phyloP scores from a whole-genome alignment of 1,140 invertebrate species.

The Rhopalosiphum padi region DNA sequence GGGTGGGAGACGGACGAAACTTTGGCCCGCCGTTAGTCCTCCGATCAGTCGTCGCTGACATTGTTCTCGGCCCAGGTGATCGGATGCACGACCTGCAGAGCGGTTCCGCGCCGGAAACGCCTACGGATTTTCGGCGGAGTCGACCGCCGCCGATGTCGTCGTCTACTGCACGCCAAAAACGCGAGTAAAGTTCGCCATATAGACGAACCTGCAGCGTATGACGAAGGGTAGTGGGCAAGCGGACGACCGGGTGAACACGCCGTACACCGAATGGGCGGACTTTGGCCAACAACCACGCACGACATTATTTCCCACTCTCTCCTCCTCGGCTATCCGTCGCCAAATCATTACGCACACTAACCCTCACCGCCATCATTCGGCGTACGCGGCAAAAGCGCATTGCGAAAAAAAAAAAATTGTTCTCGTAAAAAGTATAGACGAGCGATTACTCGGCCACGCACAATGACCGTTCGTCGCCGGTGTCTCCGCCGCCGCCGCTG shows the following conservation, averaged over 20 bases:
- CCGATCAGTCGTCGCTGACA: not conserved
- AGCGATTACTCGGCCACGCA: not conserved
- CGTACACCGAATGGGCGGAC: slow-evolving; percentile 44
- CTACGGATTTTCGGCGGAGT: not conserved
- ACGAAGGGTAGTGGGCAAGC: not conserved
- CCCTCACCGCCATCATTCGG: not conserved
- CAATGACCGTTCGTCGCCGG: not conserved
- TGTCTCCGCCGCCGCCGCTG: not conserved
- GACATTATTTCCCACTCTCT: not conserved
- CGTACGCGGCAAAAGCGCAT: not conserved
- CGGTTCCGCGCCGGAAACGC: not conserved
- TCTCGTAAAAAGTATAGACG: not conserved
- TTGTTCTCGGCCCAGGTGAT: not conserved
- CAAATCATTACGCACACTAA: not conserved
- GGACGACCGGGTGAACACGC: not conserved
- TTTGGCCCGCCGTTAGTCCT: not conserved
- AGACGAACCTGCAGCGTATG: not conserved
- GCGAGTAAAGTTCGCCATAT: not conserved
- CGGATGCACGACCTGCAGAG: not conserved
- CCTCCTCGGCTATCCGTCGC: not conserved
- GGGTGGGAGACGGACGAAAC: not conserved
- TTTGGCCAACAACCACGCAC: slow-evolving; percentile 16
- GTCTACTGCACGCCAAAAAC: not conserved
- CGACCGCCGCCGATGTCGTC: not conserved
- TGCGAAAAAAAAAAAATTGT: slow-evolving; percentile 4